Percentiles rank a stretch among this genome's conserved stretches.
Evolutionary conservation across 2,113 vertebrate species (phyloP).

Genomic region (Glaucomys volans): DNA sequence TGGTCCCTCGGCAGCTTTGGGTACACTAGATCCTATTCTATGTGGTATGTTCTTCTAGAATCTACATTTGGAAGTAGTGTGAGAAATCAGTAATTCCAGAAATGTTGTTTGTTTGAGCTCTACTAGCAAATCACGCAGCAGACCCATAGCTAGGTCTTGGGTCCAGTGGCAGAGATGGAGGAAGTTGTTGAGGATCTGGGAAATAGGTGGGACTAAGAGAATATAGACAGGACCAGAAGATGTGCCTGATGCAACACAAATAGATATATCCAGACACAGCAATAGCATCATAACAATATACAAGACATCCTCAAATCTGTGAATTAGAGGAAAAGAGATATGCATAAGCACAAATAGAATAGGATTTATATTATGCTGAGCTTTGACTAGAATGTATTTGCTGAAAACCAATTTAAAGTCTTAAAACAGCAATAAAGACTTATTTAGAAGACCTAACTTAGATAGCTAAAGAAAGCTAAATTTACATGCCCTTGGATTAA

Average conservation of each 20-base stretch:
- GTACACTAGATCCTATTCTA: not conserved
- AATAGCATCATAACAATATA: not conserved
- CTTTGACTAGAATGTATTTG: not conserved
- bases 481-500: not conserved
- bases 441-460: not conserved
- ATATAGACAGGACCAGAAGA: too few relatives aligned
- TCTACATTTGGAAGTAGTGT: not conserved
- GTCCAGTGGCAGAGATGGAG: not conserved
- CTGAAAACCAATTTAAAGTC: not conserved
- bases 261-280: not conserved
- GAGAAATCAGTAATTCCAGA: not conserved
- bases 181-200: not conserved
- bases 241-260: not conserved
- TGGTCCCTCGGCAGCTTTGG: not conserved
- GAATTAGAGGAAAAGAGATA: not conserved
- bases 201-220: not conserved
- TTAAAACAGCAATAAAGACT: slow-evolving; percentile 1
- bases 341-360: not conserved
- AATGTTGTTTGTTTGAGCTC: not conserved
- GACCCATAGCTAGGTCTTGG: not conserved
- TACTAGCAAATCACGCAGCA: not conserved
- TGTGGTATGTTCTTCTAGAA: not conserved
- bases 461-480: not conserved
- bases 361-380: not conserved
- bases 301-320: not conserved